Evolutionary conservation across 2,113 vertebrate species (phyloP), one percentile per base, ranked within the genome.

Genomic region (Aplodontia rufa): DNA sequence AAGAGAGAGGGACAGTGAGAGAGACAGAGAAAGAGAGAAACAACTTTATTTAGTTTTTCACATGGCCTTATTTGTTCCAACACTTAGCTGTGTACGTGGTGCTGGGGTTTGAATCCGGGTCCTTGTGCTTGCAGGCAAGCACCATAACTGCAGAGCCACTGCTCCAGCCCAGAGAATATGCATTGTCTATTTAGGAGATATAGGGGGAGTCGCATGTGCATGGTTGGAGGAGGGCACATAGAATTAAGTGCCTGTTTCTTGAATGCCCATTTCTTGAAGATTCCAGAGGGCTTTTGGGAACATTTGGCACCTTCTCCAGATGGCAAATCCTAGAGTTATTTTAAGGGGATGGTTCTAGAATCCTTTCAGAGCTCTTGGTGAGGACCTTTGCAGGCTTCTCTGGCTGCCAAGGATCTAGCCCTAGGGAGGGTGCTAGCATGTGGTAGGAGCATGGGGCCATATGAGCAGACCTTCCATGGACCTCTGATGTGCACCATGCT

Each of bases 231-330:
- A 47, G 76, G 16, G 26, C 6, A 42, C 12, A 28, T 10, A 45
- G 32, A 64, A 69, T 68, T n/a, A n/a, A 78, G n/a, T 24, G 75
- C 13, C 13, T 83, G 58, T 81, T 91, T 45, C 35, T 76, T 32
- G 68, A 22, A 68, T 51, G 35, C 14, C 19, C 22, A 78, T 62
- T 91, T 68, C 81, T 78, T 81, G 30, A 89, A 74, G 79, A 86
- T 79, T 89, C 76, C 68, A 93, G 45, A 17, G 74, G 72, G 19
- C 69, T 71, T 82, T 76, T 82, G 86, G 53, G 68, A 86, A 74
- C 40, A 35, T 51, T 37, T 49, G 26, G 62, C 2, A 8, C 49
- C 66, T 85, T 94, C 64, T 22, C 32, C 66, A 69, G 45, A 35
- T 22, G 91, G 60, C 49, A 72, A 68, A 80, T 66, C 40, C 85